Conservation (phyloP, 2,113 vertebrate genomes). For the Nansenia antarctica region DNA sequence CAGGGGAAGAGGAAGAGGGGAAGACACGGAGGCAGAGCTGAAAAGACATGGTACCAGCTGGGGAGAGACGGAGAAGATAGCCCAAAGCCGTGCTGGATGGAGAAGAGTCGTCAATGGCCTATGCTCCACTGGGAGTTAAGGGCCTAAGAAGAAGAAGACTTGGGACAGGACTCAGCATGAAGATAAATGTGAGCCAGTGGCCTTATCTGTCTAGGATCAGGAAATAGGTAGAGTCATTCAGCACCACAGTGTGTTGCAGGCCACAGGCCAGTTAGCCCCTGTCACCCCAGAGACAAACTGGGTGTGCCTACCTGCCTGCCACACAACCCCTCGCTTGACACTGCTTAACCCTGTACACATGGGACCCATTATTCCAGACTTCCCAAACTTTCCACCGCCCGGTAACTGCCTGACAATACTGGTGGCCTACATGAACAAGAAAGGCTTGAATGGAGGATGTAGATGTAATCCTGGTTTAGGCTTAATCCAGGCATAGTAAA, state of each 20-base stretch:
- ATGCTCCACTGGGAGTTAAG: no score
- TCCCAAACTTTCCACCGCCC: constrained; percentile 6
- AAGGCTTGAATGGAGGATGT: no score
- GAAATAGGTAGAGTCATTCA: neutral
- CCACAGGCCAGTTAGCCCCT: neutral
- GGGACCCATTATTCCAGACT: constrained; percentile 11
- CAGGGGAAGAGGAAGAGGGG: no score
- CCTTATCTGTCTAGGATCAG: constrained; percentile 15
- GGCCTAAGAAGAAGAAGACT: no score
- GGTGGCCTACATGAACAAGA: neutral
- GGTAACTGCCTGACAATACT: neutral
- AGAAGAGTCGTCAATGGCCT: no score
- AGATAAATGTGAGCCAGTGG: neutral
- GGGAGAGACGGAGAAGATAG: no score
- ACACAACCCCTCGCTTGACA: neutral
- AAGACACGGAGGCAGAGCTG: no score
- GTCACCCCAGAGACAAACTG: constrained; percentile 26
- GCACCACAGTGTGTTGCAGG: neutral
- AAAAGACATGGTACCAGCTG: no score
- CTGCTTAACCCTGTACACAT: constrained; percentile 14
- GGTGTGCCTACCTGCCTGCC: constrained; percentile 21
- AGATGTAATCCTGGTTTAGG: no score
- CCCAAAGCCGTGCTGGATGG: no score
- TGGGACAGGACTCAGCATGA: no score
- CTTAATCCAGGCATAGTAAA: no score